phyloP scores from a whole-genome alignment of 2,797 vertebrate genomes.

The Neosilurus mollespiculum region DNA sequence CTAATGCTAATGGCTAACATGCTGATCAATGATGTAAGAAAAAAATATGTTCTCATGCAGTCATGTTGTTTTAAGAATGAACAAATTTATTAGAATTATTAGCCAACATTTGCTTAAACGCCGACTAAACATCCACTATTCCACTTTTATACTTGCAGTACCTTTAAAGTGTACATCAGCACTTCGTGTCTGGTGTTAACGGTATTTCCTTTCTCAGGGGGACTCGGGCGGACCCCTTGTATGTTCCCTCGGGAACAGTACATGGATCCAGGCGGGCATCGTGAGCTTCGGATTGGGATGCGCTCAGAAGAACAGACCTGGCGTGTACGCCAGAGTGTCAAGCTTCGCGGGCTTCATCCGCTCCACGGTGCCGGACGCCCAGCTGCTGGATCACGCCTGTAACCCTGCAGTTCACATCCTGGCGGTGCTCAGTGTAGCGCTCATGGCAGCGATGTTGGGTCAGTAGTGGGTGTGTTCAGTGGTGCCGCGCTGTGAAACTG shows the following conservation, averaged over 20 bases:
- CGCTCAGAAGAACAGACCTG: conserved; percentile 68
- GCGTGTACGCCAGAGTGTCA: conserved; percentile 75
- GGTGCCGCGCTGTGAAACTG: no score
- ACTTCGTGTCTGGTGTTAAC: no score
- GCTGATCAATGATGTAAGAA: no score
- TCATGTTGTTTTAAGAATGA: no score
- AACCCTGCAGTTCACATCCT: conserved; percentile 9
- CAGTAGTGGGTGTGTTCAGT: conserved; percentile 5
- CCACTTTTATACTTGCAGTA: no score
- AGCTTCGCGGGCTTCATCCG: conserved; percentile 66
- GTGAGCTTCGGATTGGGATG: conserved; percentile 78
- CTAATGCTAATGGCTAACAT: no score
- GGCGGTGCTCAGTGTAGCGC: conserved; percentile 40
- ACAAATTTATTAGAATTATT: no score
- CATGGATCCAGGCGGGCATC: conserved; percentile 77
- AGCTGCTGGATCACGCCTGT: conserved; percentile 63
- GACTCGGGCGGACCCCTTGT: conserved; percentile 80
- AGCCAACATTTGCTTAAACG: no score
- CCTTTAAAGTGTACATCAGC: not conserved
- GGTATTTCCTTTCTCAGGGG: conserved; percentile 62
- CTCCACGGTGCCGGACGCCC: conserved; percentile 60
- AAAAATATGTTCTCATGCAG: no score
- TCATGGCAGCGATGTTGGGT: conserved; percentile 30
- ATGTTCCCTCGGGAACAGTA: conserved; percentile 70
- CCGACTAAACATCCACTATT: no score